Conservation (phyloP, 1,140 invertebrate genomes). For the Chironomus striatipennis region DNA sequence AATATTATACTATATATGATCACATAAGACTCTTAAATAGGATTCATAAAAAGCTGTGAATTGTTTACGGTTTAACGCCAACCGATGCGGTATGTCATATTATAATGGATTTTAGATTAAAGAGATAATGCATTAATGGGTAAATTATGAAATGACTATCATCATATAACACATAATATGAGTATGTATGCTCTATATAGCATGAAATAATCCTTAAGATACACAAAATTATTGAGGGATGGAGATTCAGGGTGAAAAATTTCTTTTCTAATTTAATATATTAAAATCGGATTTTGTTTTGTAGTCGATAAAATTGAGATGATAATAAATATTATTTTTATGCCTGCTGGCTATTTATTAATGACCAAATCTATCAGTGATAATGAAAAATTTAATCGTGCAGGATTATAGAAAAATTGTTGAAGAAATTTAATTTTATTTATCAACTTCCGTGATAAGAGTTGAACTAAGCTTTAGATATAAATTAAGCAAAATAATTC, state of each 20-base stretch:
- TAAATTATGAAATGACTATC: neutral
- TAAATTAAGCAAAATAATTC: no score
- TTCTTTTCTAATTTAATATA: neutral
- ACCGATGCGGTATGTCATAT: conserved; percentile 5
- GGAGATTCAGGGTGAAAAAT: neutral
- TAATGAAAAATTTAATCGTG: no score
- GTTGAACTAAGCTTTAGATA: no score
- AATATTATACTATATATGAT: no score
- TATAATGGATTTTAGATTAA: neutral
- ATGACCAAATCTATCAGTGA: neutral
- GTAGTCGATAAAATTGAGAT: neutral
- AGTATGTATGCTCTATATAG: neutral
- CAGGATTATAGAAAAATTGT: no score
- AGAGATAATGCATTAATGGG: neutral
- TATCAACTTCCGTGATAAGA: no score
- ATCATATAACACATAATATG: neutral
- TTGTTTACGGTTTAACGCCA: conserved; percentile 6
- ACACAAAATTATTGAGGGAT: neutral
- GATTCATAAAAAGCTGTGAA: neutral
- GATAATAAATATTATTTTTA: neutral
- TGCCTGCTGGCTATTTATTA: neutral
- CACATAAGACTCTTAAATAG: no score
- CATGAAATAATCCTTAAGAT: neutral
- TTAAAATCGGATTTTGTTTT: conserved; percentile 3
- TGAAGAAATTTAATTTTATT: no score